Percentiles rank a stretch among this genome's conserved stretches.
These are phyloP conservation scores for Drosophila parthenogenetica DNA, from an alignment of 2,888 invertebrate species.

Conservation along the genomic window DNA sequence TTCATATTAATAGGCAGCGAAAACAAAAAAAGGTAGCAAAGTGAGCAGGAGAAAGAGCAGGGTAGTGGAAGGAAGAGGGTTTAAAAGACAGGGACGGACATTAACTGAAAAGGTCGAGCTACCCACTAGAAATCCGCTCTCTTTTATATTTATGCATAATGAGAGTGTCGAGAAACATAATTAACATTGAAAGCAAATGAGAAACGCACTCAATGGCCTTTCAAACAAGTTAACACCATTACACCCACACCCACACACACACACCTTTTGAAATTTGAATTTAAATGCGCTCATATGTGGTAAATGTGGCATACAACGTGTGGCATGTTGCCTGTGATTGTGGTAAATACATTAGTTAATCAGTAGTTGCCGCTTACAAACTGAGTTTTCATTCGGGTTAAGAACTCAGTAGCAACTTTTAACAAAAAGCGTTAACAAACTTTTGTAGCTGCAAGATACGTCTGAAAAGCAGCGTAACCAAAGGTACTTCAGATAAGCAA, in stretches of 20 bases:
- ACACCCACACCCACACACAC: constrained; percentile 9
- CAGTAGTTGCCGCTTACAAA: constrained; percentile 1
- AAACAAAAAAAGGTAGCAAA: constrained; percentile 8
- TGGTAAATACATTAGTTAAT: constrained; percentile 27
- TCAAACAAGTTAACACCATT: constrained; percentile 37
- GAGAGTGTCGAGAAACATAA: constrained; percentile 65
- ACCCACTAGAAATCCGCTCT: constrained; percentile 49
- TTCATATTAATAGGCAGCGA: constrained; percentile 67
- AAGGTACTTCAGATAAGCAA: neutral
- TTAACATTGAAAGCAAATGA: constrained; percentile 76
- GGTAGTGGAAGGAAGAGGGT: constrained; percentile 9
- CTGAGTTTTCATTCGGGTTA: neutral
- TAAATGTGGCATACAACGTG: constrained; percentile 19
- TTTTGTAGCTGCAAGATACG: too few species aligned
- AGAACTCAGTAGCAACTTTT: too few species aligned
- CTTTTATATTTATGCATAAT: constrained; percentile 74
- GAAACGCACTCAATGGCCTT: constrained; percentile 64
- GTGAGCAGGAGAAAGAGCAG: constrained; percentile 5
- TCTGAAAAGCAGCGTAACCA: too few species aligned
- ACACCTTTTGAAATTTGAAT: constrained; percentile 50
- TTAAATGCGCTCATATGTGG: constrained; percentile 39
- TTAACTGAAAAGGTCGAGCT: constrained; percentile 60
- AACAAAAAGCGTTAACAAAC: too few species aligned
- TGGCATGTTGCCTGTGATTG: neutral
- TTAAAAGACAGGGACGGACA: constrained; percentile 28